These are phyloP conservation scores for Drosophila colorata DNA, from an alignment of 2,888 invertebrate species.

Conservation along the genomic window DNA sequence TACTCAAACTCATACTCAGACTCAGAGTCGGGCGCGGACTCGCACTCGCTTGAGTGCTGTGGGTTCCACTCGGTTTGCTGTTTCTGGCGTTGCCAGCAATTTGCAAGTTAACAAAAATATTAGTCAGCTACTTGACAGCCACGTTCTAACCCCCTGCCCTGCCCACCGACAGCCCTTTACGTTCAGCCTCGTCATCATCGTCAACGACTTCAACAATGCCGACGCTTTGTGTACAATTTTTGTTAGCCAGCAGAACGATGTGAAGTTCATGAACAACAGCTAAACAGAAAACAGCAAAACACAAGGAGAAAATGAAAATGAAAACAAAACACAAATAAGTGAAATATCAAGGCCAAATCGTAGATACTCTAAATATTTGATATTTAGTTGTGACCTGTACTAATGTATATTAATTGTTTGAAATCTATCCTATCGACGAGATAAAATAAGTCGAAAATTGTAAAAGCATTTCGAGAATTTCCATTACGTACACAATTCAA, in stretches of 20 bases:
- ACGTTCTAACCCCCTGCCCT: conserved; percentile 8
- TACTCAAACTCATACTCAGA: neutral
- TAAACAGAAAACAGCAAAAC: conserved; percentile 26
- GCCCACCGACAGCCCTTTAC: neutral
- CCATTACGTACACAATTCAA: no score
- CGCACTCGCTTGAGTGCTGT: neutral
- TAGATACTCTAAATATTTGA: conserved; percentile 33
- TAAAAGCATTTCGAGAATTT: no score
- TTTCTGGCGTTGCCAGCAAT: conserved; percentile 44
- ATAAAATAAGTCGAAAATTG: no score
- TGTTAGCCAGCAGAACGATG: conserved; percentile 30
- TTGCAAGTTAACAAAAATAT: conserved; percentile 66
- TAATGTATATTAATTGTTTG: neutral
- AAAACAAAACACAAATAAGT: conserved; percentile 38
- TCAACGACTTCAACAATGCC: conserved; percentile 50
- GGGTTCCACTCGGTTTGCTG: conserved; percentile 18
- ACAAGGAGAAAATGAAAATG: conserved; percentile 18
- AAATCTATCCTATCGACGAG: no score
- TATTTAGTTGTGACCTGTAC: no score
- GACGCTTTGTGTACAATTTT: conserved; percentile 44
- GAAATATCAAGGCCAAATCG: neutral
- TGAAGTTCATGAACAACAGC: conserved; percentile 71
- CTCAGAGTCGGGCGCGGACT: neutral
- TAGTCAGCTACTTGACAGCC: conserved; percentile 64
- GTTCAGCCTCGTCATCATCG: conserved; percentile 19